Evolutionary conservation across 2,888 invertebrate species (phyloP).

Genomic region (Osmoderma eremita): DNA sequence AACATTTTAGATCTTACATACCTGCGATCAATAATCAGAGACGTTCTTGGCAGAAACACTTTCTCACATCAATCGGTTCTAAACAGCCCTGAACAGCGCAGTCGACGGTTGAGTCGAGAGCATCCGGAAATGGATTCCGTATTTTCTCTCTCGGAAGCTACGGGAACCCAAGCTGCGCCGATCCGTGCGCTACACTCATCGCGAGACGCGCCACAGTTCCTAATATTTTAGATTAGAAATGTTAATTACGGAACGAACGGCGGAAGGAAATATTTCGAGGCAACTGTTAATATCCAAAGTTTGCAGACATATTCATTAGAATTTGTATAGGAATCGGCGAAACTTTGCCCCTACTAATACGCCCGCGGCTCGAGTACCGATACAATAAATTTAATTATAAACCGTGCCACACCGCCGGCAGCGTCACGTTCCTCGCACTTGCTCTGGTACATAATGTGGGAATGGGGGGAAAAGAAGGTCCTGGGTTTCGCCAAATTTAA

Average conservation of each 20-base stretch:
- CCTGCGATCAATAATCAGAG: not conserved
- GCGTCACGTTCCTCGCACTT: too few species aligned
- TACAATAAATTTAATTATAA: constrained; percentile 43
- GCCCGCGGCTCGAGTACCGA: not conserved
- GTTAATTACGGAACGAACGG: constrained; percentile 37
- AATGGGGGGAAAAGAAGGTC: too few species aligned
- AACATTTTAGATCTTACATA: too few species aligned
- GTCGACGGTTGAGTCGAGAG: not conserved
- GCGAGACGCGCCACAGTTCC: constrained; percentile 3
- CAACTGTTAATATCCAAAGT: constrained; percentile 40
- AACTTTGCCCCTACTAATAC: constrained; percentile 32
- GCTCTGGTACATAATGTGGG: too few species aligned
- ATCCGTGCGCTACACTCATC: not conserved
- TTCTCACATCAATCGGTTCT: constrained; percentile 4
- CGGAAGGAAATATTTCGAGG: constrained; percentile 37
- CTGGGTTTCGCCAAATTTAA: too few species aligned
- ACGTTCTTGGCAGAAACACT: not conserved
- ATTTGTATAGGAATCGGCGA: constrained; percentile 42
- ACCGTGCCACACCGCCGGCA: not conserved
- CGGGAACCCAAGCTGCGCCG: not conserved
- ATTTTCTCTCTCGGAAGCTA: constrained; percentile 9
- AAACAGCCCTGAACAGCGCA: not conserved
- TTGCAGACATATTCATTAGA: constrained; percentile 44
- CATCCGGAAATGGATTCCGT: constrained; percentile 4
- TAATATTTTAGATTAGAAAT: constrained; percentile 38